Conservation (phyloP, 2,888 invertebrate genomes). For the Helobdella robusta region DNA sequence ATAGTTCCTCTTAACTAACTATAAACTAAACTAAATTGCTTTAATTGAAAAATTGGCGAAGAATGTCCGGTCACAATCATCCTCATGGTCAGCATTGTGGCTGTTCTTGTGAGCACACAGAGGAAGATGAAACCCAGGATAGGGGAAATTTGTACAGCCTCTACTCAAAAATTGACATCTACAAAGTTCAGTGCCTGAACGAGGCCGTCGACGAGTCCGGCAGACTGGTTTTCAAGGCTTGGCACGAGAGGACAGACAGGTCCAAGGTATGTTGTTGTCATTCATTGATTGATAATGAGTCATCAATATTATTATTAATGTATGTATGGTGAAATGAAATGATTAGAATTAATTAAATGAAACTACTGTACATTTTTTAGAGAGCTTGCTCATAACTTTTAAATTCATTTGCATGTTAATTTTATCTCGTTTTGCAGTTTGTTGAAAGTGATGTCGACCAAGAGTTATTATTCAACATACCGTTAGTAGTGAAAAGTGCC, state of each 20-base stretch:
- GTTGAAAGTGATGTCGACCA: constrained; percentile 93
- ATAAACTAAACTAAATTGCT: too few species aligned
- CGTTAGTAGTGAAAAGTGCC: constrained; percentile 54
- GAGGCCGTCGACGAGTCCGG: constrained; percentile 77
- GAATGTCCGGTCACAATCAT: constrained; percentile 20
- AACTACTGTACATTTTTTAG: background rate
- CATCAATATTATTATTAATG: background rate
- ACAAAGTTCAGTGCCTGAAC: constrained; percentile 79
- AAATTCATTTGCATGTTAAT: background rate
- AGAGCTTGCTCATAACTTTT: background rate
- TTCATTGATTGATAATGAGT: too few species aligned
- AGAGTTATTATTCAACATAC: constrained; percentile 89
- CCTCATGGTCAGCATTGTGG: constrained; percentile 31
- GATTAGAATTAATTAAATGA: background rate
- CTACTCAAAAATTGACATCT: constrained; percentile 76
- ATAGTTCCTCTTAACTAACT: too few species aligned
- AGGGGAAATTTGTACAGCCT: constrained; percentile 72
- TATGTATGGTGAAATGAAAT: background rate
- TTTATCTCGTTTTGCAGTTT: constrained; percentile 57
- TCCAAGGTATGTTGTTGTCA: constrained; percentile 62
- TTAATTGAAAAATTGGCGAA: background rate
- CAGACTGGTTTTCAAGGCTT: constrained; percentile 78
- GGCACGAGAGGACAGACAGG: constrained; percentile 72
- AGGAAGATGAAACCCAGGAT: constrained; percentile 51
- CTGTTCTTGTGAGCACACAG: constrained; percentile 38